phyloP scores from a whole-genome alignment of 2,113 vertebrate genomes.

The Osmerus mordax region DNA sequence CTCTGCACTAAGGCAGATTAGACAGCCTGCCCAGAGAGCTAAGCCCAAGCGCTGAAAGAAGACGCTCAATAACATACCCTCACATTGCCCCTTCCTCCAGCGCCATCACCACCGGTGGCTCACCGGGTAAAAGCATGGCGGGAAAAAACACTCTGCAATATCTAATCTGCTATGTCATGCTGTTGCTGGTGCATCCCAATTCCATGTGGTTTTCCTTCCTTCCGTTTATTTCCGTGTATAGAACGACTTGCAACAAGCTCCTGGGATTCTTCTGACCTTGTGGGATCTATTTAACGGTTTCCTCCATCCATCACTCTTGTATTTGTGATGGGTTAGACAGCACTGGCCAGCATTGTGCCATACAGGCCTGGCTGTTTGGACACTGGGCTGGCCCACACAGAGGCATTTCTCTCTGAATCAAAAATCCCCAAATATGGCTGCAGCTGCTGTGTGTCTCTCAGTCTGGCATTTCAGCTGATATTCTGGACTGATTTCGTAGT shows the following conservation, averaged over 20 bases:
- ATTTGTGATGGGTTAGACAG: not conserved
- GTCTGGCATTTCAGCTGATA: constrained; percentile 55
- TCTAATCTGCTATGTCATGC: too few relatives aligned
- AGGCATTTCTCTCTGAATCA: constrained; percentile 47
- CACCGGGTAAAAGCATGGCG: too few relatives aligned
- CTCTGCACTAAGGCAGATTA: constrained; percentile 24
- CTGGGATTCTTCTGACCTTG: not conserved
- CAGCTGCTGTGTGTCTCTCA: constrained; percentile 18
- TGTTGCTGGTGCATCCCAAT: too few relatives aligned
- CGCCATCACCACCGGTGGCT: too few relatives aligned
- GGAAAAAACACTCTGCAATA: too few relatives aligned
- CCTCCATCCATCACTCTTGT: not conserved
- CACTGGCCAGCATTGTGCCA: not conserved
- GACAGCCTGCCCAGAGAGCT: not conserved
- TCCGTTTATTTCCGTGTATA: too few relatives aligned
- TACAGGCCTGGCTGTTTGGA: not conserved
- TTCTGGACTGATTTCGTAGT: constrained; percentile 43
- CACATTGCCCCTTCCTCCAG: too few relatives aligned
- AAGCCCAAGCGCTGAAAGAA: constrained; percentile 15
- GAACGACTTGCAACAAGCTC: not conserved
- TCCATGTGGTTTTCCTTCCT: too few relatives aligned
- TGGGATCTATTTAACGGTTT: not conserved
- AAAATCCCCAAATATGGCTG: constrained; percentile 67
- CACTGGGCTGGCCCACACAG: not conserved
- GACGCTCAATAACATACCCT: constrained; percentile 25